phyloP scores from a whole-genome alignment of 2,113 vertebrate species.

The Oenanthe melanoleuca region DNA sequence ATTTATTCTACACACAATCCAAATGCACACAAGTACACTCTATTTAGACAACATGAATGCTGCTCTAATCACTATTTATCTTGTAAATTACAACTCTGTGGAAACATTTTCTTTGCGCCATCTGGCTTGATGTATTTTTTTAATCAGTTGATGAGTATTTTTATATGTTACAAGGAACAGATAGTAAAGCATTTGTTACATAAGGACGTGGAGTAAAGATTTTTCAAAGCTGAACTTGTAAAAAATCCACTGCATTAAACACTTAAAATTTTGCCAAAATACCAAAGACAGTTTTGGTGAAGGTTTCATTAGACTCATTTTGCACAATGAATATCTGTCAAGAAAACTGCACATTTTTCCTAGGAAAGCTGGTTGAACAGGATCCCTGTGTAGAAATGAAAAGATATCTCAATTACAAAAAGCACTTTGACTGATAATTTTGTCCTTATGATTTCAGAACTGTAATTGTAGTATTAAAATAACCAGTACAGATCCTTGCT shows the following conservation, averaged over 20 bases:
- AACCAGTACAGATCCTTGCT: neutral
- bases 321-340: neutral
- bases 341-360: neutral
- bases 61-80: conserved; percentile 38
- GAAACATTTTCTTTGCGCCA: neutral
- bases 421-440: neutral
- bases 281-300: neutral
- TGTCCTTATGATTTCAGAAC: neutral
- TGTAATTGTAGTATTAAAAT: neutral
- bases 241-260: neutral
- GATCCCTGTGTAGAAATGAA: neutral
- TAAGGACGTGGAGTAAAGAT: neutral
- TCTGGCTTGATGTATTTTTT: conserved; percentile 40
- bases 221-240: neutral
- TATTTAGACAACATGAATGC: conserved; percentile 32
- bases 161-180: neutral
- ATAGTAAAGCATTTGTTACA: neutral
- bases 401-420: neutral
- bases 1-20: neutral
- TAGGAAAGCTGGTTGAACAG: neutral
- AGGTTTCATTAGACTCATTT: neutral
- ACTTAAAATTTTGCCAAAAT: neutral
- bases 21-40: neutral
- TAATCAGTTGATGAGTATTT: conserved; percentile 44
- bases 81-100: conserved; percentile 13